Evolutionary conservation across 2,888 invertebrate genomes (phyloP).

Genomic region (Ophion ventricosus): DNA sequence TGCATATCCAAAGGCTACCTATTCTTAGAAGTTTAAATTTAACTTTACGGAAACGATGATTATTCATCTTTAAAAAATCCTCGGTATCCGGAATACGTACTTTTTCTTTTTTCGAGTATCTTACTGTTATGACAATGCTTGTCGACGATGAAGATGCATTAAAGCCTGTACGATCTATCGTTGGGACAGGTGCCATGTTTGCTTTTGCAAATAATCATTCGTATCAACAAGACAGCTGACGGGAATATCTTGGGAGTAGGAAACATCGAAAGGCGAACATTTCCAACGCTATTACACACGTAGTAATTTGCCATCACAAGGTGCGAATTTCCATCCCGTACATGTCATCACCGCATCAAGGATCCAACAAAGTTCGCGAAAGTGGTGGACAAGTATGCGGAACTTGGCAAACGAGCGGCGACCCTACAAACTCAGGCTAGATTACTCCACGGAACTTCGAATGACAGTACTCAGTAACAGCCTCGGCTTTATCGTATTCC

Average conservation of each 20-base stretch:
- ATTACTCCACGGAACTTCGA: slow-evolving; percentile 47
- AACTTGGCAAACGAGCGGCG: slow-evolving; percentile 40
- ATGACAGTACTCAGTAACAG: slow-evolving; percentile 52
- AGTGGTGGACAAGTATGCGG: slow-evolving; percentile 68
- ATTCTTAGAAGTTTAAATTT: slow-evolving; percentile 19
- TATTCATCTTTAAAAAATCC: neutral
- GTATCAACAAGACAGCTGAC: neutral
- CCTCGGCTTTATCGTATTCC: slow-evolving; percentile 70
- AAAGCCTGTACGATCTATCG: neutral
- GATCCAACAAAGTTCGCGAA: slow-evolving; percentile 69
- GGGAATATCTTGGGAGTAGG: neutral
- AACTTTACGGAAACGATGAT: neutral
- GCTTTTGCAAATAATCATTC: neutral
- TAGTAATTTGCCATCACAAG: neutral
- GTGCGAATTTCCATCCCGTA: neutral
- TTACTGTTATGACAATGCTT: neutral
- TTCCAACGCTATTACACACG: neutral
- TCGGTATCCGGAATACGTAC: neutral
- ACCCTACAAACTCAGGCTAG: slow-evolving; percentile 34
- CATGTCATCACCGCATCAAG: slow-evolving; percentile 65
- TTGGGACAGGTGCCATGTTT: neutral
- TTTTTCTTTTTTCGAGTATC: neutral
- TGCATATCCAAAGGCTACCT: slow-evolving; percentile 10
- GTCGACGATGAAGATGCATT: neutral
- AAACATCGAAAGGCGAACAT: slow-evolving; percentile 19